These are phyloP conservation scores for Yponomeuta sedellus DNA, from an alignment of 2,888 invertebrate species.

Conservation along the genomic window DNA sequence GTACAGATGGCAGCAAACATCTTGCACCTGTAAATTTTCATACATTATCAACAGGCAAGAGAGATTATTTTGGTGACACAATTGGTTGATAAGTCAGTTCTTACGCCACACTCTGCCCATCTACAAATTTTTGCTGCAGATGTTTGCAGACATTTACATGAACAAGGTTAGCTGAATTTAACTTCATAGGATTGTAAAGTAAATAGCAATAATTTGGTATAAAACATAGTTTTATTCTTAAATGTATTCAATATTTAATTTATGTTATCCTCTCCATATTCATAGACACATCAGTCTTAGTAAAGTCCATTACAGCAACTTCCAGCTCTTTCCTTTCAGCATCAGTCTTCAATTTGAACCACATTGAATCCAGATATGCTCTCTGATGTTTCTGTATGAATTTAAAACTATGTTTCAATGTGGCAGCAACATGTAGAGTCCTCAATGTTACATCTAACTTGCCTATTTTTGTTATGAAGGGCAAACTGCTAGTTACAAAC, in stretches of 20 bases:
- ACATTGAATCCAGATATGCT: constrained; percentile 78
- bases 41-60: too few species aligned
- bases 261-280: constrained; percentile 59
- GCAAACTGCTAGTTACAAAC: constrained; percentile 81
- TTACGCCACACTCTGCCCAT: too few species aligned
- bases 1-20: too few species aligned
- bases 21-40: too few species aligned
- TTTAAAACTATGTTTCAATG: constrained; percentile 86
- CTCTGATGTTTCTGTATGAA: constrained; percentile 83
- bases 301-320: constrained; percentile 63
- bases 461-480: constrained; percentile 81
- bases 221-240: too few species aligned
- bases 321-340: constrained; percentile 77
- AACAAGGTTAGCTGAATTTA: too few species aligned
- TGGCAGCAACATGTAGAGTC: constrained; percentile 85
- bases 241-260: not conserved
- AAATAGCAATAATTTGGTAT: too few species aligned
- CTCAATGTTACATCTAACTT: constrained; percentile 77
- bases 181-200: too few species aligned
- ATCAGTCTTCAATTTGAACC: constrained; percentile 77
- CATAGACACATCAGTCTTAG: constrained; percentile 61
- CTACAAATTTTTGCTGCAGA: too few species aligned
- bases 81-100: too few species aligned
- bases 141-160: too few species aligned
- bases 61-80: too few species aligned